phyloP scores from a whole-genome alignment of 2,888 invertebrate species.

The Leistus spinibarbis region DNA sequence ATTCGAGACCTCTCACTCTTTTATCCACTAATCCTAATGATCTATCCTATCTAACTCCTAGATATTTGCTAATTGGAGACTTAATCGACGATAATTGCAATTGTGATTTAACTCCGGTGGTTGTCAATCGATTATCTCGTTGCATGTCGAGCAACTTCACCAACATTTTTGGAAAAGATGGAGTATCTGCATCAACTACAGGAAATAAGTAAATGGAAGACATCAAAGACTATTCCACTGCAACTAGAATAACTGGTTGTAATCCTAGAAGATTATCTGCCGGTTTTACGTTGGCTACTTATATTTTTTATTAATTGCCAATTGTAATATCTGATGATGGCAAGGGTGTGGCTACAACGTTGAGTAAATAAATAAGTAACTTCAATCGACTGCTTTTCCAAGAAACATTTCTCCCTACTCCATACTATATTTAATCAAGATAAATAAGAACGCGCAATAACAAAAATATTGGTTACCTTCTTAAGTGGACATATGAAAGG shows the following conservation, averaged over 20 bases:
- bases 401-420: no score
- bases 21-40: constrained; percentile 44
- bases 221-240: background rate
- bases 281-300: background rate
- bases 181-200: constrained; percentile 40
- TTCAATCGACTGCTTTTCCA: no score
- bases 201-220: background rate
- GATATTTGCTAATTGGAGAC: constrained; percentile 45
- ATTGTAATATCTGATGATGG: no score
- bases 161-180: constrained; percentile 39
- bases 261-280: background rate
- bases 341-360: no score
- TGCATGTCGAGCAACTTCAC: constrained; percentile 41
- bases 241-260: background rate
- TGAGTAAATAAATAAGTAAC: no score
- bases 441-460: no score
- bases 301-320: no score
- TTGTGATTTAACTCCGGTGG: constrained; percentile 27
- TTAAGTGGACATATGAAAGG: no score
- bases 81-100: constrained; percentile 40
- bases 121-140: constrained; percentile 31
- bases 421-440: no score
- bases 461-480: no score
- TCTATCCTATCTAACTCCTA: constrained; percentile 40
- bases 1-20: constrained; percentile 46